Evolutionary conservation across 2,888 invertebrate genomes (phyloP).

Genomic region (Zaprionus lineosus): DNA sequence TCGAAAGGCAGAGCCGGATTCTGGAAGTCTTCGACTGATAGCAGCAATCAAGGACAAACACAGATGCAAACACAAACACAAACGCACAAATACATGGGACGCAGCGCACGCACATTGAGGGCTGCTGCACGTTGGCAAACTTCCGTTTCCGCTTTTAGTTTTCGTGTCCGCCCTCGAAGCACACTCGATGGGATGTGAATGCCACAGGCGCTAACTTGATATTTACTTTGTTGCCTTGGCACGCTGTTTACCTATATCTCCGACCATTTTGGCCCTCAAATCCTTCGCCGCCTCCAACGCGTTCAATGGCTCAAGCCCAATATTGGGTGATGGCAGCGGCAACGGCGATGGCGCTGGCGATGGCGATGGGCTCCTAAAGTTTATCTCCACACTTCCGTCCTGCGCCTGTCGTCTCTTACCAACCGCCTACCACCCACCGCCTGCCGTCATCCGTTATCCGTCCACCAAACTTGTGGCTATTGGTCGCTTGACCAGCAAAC

Average conservation of each 20-base stretch:
- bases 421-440: not conserved
- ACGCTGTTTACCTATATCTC: conserved; percentile 61
- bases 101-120: conserved; percentile 56
- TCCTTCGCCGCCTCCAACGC: not conserved
- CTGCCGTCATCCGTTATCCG: conserved; percentile 14
- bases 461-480: conserved; percentile 62
- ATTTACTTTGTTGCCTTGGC: conserved; percentile 71
- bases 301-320: conserved; percentile 10
- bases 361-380: conserved; percentile 39
- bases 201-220: conserved; percentile 75
- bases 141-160: conserved; percentile 77
- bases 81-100: conserved; percentile 15
- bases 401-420: no score
- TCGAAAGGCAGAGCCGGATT: conserved; percentile 15
- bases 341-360: no score
- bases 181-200: conserved; percentile 47
- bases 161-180: conserved; percentile 48
- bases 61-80: conserved; percentile 22
- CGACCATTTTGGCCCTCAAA: not conserved
- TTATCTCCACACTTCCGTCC: conserved; percentile 62
- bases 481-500: conserved; percentile 69
- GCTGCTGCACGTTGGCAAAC: conserved; percentile 62
- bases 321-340: no score
- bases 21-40: conserved; percentile 46
- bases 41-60: conserved; percentile 35